A percentile compares a stretch with the other conserved stretches of the same genome.
These are phyloP conservation scores for Phengaris arion DNA, from an alignment of 2,888 invertebrate genomes.

Conservation along the genomic window DNA sequence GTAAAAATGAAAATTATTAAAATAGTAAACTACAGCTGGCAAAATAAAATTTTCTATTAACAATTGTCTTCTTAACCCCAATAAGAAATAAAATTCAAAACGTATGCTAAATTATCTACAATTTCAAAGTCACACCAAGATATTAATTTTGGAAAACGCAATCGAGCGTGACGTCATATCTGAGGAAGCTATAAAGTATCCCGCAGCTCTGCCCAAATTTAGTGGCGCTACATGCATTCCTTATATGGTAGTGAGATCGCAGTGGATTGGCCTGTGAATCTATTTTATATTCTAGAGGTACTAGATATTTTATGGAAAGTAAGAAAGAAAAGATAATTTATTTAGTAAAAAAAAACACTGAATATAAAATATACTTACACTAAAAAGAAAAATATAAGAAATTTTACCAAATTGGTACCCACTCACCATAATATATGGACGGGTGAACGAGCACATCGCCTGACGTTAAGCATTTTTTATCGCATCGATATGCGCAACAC, in stretches of 20 bases:
- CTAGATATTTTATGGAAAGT: no score
- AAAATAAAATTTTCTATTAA: background rate
- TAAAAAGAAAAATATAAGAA: no score
- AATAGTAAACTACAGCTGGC: no score
- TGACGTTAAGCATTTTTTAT: no score
- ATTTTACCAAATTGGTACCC: no score
- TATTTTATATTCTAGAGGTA: background rate
- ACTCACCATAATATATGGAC: no score
- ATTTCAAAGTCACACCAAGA: background rate
- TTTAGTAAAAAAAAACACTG: no score
- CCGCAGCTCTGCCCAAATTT: slow-evolving; percentile 46
- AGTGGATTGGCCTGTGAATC: slow-evolving; percentile 38
- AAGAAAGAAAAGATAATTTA: no score
- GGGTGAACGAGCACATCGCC: no score
- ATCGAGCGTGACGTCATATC: slow-evolving; percentile 35
- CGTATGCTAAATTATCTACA: background rate
- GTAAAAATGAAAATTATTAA: no score
- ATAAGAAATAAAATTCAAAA: background rate
- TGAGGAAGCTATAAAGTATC: slow-evolving; percentile 49
- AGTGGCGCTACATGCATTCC: slow-evolving; percentile 39
- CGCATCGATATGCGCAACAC: no score
- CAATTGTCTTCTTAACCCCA: background rate
- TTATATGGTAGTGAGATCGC: slow-evolving; percentile 38
- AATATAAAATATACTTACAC: no score
- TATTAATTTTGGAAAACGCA: slow-evolving; percentile 13